phyloP scores from a whole-genome alignment of 2,888 invertebrate genomes.

The Pseudococcus longispinus region DNA sequence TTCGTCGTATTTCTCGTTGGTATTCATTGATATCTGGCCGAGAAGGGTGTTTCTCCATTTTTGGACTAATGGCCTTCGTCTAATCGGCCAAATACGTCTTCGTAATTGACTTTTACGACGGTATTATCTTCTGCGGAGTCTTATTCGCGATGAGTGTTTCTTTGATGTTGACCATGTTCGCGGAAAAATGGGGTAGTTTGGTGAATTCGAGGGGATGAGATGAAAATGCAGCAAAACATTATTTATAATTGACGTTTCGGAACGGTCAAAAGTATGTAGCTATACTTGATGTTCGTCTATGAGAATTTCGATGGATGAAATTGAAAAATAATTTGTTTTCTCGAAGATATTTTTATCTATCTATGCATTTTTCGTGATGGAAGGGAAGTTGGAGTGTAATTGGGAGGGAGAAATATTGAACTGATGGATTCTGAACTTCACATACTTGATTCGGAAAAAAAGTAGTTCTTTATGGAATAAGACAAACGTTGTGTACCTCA shows the following conservation, averaged over 20 bases:
- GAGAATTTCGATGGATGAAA: too few species aligned
- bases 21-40: not conserved
- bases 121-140: not conserved
- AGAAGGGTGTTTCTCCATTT: not conserved
- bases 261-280: not conserved
- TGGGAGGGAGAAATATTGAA: too few species aligned
- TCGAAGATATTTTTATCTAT: too few species aligned
- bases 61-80: not conserved
- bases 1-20: not conserved
- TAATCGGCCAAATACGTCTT: conserved; percentile 21
- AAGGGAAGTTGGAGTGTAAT: too few species aligned
- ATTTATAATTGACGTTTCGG: not conserved
- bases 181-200: not conserved
- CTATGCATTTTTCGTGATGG: too few species aligned
- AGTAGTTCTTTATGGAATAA: too few species aligned
- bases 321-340: too few species aligned
- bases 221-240: not conserved
- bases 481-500: too few species aligned
- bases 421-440: too few species aligned
- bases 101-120: conserved; percentile 9
- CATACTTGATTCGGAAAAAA: too few species aligned
- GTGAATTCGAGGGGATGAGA: not conserved
- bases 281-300: too few species aligned
- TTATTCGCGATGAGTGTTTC: not conserved
- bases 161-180: conserved; percentile 2